Evolutionary conservation across 1,140 invertebrate genomes (phyloP), one percentile per base, ranked within the genome.

Genomic region (Rhysida immarginata): DNA sequence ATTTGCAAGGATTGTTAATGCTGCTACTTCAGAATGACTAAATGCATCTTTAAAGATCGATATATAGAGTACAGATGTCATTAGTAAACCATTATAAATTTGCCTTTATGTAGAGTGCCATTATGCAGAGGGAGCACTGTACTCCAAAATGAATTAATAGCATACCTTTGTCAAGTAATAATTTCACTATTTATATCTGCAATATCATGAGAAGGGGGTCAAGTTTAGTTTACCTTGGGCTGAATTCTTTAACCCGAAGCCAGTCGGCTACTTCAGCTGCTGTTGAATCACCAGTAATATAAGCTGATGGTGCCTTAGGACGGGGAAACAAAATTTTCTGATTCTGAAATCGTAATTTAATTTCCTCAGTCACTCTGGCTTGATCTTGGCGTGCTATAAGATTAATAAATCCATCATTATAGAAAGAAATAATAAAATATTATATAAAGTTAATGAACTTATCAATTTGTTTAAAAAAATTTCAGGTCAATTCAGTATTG

Each of bases 231-330:
- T 68, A 77, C 60, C 70, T 69, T 21, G 77, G 69, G 42, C 78
- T 77, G 69, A 90, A 91, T 29, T 79, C 80, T 68, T 89, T 91
- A 2, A 74, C 76, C 51, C 76, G 71, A 8, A 90, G 69, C 86
- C 86, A 91, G 25, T 76, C 71, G 58, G 80, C 77, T 2, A 90
- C 82, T 63, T 90, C 84, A 1, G 67, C 60, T 0, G 77, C 69
- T 23, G 69, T 74, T 0, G 82, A 84, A 43, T 73, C 63, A 59
- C 81, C 76, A 61, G 77, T 78, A 43, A 90, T 83, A 63, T 75
- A 84, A 44, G 84, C 78, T 58, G 83, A 78, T 0, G 83, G 79
- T 1, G 82, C 83, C 53, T 79, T 80, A 18, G 78, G 71, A 54
- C 26, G 23, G 26, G 49, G 49, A 26, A 51, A 51, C 11, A 46